Conservation (phyloP, 2,797 vertebrate genomes). For the Oreonectes daqikongensis region DNA sequence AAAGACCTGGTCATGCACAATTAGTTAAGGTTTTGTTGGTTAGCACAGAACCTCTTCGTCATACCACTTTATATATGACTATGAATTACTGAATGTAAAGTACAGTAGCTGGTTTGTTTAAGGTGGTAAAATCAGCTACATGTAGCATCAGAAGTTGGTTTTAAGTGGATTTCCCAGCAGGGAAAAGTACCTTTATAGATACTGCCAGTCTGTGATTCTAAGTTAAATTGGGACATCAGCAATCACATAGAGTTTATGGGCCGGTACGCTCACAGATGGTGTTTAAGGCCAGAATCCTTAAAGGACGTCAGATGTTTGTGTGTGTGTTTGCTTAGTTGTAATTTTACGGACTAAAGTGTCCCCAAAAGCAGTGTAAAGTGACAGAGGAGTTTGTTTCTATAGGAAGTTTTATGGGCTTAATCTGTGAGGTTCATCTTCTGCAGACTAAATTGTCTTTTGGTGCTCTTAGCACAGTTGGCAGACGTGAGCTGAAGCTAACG, state of each 20-base stretch:
- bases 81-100: background rate
- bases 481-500: too few species aligned
- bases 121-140: background rate
- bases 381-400: background rate
- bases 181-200: conserved; percentile 15
- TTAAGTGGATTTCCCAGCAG: conserved; percentile 13
- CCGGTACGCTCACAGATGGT: background rate
- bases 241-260: conserved; percentile 8
- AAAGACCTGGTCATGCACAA: background rate
- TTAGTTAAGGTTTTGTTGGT: background rate
- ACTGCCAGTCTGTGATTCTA: conserved; percentile 4
- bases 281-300: conserved; percentile 1
- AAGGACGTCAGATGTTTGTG: conserved; percentile 4
- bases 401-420: background rate
- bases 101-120: background rate
- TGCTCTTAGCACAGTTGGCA: too few species aligned
- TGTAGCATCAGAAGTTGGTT: background rate
- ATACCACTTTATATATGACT: background rate
- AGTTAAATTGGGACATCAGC: conserved; percentile 26
- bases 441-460: background rate
- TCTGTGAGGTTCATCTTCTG: background rate
- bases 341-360: background rate
- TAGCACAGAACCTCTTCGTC: background rate
- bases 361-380: background rate
- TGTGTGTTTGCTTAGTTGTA: conserved; percentile 37